Percentiles rank a stretch among this genome's conserved stretches.
These are phyloP conservation scores for Trachemys scripta DNA, from an alignment of 2,113 vertebrate species.

Conservation along the genomic window DNA sequence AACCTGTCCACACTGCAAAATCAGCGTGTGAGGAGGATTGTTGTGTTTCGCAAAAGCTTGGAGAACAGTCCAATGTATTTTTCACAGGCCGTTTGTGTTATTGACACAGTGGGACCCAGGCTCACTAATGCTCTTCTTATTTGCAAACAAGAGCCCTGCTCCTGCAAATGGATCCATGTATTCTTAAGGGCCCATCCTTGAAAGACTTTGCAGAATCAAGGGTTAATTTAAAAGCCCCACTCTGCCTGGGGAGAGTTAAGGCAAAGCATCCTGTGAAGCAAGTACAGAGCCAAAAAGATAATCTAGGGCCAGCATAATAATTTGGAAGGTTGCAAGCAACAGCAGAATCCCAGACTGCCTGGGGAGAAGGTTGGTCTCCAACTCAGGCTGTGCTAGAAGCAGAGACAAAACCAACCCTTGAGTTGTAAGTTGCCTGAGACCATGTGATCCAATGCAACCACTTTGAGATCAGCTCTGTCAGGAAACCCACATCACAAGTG, in stretches of 20 bases:
- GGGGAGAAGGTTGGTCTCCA: not conserved
- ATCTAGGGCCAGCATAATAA: accelerated
- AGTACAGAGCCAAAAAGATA: not conserved
- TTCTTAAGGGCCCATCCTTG: accelerated
- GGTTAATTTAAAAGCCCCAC: not conserved
- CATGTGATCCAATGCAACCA: not conserved
- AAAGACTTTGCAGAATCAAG: not conserved
- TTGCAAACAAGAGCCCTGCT: not conserved
- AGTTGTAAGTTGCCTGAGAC: not conserved
- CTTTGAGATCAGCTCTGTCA: not conserved
- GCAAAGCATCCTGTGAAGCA: not conserved
- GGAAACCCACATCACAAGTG: not conserved
- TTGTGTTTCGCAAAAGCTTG: not conserved
- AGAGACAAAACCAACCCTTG: not conserved
- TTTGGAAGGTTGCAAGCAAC: not conserved
- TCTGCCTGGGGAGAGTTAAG: not conserved
- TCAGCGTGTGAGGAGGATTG: accelerated
- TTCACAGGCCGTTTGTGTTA: not conserved
- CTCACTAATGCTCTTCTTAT: not conserved
- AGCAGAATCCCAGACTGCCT: not conserved
- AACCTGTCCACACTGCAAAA: not conserved
- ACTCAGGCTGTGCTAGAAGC: not conserved
- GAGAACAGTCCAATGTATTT: not conserved
- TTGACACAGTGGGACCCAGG: not conserved
- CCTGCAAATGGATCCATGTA: not conserved